Conservation (phyloP, 2,113 vertebrate genomes). For the Archilochus colubris region DNA sequence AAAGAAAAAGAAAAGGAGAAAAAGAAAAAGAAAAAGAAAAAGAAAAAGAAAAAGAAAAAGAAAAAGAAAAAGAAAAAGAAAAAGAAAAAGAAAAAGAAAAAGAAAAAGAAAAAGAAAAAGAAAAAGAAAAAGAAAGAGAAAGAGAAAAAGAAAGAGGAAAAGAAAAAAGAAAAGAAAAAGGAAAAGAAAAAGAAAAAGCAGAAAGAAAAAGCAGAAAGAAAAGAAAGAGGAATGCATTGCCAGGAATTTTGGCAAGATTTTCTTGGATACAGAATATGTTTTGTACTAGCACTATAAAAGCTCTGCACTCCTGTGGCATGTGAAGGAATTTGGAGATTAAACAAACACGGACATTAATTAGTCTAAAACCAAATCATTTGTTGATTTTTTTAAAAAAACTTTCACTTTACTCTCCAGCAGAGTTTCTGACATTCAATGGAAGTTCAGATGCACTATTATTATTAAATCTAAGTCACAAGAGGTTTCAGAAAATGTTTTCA, state of each 20-base stretch:
- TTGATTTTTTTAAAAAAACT: not conserved
- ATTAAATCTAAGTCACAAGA: not conserved
- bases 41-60: accelerated
- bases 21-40: too few species aligned
- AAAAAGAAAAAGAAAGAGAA: too few species aligned
- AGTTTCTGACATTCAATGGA: not conserved
- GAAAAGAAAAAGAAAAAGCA: not conserved
- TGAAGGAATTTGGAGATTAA: constrained; percentile 69
- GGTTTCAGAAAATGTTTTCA: constrained; percentile 36
- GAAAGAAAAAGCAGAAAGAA: not conserved
- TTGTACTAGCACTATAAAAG: constrained; percentile 54
- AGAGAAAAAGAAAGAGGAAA: not conserved
- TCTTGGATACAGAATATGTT: constrained; percentile 63
- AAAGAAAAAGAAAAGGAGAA: too few species aligned
- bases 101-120: not conserved
- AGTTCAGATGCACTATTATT: not conserved
- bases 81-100: not conserved
- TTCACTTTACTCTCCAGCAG: not conserved
- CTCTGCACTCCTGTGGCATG: not conserved
- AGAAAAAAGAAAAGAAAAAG: constrained; percentile 73
- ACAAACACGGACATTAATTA: constrained; percentile 64
- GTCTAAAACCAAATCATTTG: not conserved
- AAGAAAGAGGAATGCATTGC: constrained; percentile 25
- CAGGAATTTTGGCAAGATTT: constrained; percentile 67
- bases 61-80: constrained; percentile 66